Evolutionary conservation across 2,113 vertebrate species (phyloP).

Genomic region (Microcebus murinus): DNA sequence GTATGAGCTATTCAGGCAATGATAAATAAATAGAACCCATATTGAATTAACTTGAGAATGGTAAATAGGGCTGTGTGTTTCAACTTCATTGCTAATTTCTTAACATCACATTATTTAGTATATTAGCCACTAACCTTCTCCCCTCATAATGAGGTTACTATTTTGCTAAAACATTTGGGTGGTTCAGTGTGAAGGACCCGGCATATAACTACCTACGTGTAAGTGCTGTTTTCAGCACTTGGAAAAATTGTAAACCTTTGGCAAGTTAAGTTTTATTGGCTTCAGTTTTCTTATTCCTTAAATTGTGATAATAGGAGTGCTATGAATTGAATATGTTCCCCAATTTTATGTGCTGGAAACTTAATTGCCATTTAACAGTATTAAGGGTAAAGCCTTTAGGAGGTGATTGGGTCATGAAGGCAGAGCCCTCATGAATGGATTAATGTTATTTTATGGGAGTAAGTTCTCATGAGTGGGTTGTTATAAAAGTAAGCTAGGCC

Average conservation of each 20-base stretch:
- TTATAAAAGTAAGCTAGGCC: not conserved
- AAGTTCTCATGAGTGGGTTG: not conserved
- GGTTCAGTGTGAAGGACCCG: fast-evolving
- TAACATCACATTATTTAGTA: not conserved
- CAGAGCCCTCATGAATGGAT: not conserved
- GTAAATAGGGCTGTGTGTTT: not conserved
- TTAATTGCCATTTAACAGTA: not conserved
- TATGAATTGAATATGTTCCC: not conserved
- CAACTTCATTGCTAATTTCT: not conserved
- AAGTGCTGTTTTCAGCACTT: not conserved
- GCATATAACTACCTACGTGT: fast-evolving
- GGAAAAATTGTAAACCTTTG: not conserved
- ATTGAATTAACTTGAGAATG: not conserved
- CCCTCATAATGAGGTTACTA: not conserved
- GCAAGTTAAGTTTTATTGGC: not conserved
- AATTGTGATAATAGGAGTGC: not conserved
- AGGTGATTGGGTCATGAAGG: not conserved
- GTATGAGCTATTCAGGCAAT: not conserved
- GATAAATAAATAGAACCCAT: not conserved
- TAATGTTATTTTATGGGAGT: not conserved
- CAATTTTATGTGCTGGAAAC: not conserved
- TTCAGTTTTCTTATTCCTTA: not conserved
- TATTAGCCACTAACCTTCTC: not conserved
- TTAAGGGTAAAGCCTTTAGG: not conserved
- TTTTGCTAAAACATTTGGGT: not conserved